These are phyloP conservation scores for Symphodus melops DNA, from an alignment of 2,113 vertebrate species.

Conservation along the genomic window DNA sequence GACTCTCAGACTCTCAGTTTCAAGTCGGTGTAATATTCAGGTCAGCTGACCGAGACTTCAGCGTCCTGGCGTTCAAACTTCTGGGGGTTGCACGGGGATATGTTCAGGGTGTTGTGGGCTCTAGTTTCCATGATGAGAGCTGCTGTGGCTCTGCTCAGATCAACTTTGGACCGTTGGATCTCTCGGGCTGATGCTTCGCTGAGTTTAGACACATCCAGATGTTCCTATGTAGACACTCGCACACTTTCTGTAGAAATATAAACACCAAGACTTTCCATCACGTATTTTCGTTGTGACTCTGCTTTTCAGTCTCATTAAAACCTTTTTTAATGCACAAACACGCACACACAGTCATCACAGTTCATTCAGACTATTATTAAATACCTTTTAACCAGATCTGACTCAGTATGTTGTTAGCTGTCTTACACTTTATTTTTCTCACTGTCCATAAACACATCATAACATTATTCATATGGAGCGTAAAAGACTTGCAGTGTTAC, in stretches of 20 bases:
- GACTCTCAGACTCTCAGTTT: not conserved
- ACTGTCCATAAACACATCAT: slow-evolving; percentile 56
- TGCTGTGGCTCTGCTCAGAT: not conserved
- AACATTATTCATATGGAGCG: slow-evolving; percentile 19
- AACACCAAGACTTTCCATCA: slow-evolving; percentile 37
- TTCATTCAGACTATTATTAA: not conserved
- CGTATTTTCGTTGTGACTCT: slow-evolving; percentile 21
- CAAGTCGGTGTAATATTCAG: not conserved
- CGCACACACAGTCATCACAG: not conserved
- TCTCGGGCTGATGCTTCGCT: slow-evolving; percentile 22
- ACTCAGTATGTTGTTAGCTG: not conserved
- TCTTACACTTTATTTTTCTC: slow-evolving; percentile 12
- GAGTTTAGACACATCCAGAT: slow-evolving; percentile 24
- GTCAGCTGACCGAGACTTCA: not conserved
- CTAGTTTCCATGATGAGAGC: slow-evolving; percentile 34
- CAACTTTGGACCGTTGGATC: slow-evolving; percentile 2
- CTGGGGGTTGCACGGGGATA: not conserved
- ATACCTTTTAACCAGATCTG: not conserved
- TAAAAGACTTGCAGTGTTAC: not conserved
- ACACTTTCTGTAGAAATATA: slow-evolving; percentile 24
- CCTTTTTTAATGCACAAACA: not conserved
- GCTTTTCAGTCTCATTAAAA: slow-evolving; percentile 8
- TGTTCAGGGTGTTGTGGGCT: not conserved
- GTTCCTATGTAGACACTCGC: slow-evolving; percentile 8
- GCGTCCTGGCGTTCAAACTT: not conserved